Conservation (phyloP, 1,140 invertebrate species). For the Pararge aegeria region DNA sequence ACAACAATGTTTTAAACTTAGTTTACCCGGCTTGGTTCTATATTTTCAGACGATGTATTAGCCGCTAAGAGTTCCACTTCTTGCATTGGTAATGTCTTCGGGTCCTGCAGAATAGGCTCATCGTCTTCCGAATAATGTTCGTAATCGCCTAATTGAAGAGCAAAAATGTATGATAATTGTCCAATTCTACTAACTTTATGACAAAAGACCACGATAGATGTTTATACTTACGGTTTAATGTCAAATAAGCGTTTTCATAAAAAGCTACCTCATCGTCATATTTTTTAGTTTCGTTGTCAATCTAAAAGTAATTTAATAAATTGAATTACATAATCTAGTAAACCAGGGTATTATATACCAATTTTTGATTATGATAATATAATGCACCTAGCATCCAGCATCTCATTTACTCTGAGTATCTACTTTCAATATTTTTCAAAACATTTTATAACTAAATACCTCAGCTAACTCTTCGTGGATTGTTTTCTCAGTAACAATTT, state of each 20-base stretch:
- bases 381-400: too few relatives aligned
- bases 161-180: too few relatives aligned
- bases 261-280: conserved; percentile 13
- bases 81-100: conserved; percentile 49
- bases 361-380: too few relatives aligned
- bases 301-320: neutral
- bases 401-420: too few relatives aligned
- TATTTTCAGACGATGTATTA: conserved; percentile 15
- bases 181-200: too few relatives aligned
- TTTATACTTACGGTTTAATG: conserved; percentile 59
- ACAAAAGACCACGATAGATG: neutral
- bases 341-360: too few relatives aligned
- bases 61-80: conserved; percentile 53
- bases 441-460: neutral
- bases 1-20: neutral
- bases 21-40: neutral
- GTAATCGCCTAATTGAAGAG: conserved; percentile 70
- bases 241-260: conserved; percentile 62
- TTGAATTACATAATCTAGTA: too few relatives aligned
- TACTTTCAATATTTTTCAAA: too few relatives aligned
- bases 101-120: conserved; percentile 47
- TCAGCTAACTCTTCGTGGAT: neutral
- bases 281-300: conserved; percentile 8
- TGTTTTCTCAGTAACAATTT: neutral
- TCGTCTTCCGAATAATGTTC: conserved; percentile 63